phyloP scores from a whole-genome alignment of 23 tunicate species.

The Styela plicata region DNA sequence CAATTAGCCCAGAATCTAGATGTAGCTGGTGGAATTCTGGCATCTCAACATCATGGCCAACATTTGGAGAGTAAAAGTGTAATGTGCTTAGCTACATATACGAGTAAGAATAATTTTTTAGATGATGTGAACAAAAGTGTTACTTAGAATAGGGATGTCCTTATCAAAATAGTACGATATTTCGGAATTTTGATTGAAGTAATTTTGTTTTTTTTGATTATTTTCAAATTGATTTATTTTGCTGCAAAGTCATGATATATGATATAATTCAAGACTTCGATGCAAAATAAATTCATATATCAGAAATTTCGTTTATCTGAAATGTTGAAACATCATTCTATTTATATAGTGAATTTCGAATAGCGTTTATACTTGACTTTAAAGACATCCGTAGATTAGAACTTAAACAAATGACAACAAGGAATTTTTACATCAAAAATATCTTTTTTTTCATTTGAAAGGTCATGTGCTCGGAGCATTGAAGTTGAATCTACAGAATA shows the following conservation, averaged over 20 bases:
- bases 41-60: slow-evolving; percentile 70
- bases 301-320: no score
- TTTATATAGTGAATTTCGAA: no score
- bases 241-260: no score
- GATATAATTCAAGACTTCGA: no score
- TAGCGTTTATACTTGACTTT: no score
- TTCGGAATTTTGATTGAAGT: background rate
- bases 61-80: slow-evolving; percentile 17
- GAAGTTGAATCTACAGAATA: slow-evolving; percentile 80
- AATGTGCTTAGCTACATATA: slow-evolving; percentile 47
- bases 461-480: slow-evolving; percentile 78
- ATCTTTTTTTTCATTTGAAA: slow-evolving; percentile 17
- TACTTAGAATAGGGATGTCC: no score
- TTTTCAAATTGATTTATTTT: no score
- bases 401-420: no score
- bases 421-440: slow-evolving; percentile 21
- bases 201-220: background rate
- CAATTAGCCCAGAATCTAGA: slow-evolving; percentile 79
- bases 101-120: slow-evolving; percentile 30
- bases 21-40: slow-evolving; percentile 88
- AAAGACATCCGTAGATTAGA: no score
- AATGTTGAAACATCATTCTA: no score
- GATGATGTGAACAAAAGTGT: no score
- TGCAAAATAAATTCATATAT: no score
- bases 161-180: background rate